Percentiles rank a stretch among this genome's conserved stretches.
Evolutionary conservation across 2,797 vertebrate genomes (phyloP).

Genomic region (Delichon dasypus): DNA sequence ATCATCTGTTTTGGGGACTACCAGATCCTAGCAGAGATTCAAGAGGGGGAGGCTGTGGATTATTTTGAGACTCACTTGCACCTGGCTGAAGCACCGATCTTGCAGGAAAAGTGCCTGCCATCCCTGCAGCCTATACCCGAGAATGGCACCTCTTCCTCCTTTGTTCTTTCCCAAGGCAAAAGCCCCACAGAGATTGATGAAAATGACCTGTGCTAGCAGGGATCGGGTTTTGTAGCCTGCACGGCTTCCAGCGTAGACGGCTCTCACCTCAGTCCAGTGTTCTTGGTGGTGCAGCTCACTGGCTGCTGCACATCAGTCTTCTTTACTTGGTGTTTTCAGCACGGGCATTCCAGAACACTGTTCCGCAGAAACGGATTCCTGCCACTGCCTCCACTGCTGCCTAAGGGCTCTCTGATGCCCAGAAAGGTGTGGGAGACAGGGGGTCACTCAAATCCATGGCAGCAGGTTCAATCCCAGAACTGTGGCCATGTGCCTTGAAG

Average conservation of each 20-base stretch:
- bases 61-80: slow-evolving; percentile 85
- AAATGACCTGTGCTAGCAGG: slow-evolving; percentile 43
- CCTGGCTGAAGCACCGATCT: slow-evolving; percentile 74
- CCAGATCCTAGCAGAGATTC: slow-evolving; percentile 80
- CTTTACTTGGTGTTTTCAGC: background rate
- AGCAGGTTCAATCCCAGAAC: background rate
- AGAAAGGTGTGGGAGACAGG: background rate
- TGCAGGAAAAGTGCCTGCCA: slow-evolving; percentile 75
- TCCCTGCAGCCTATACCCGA: slow-evolving; percentile 72
- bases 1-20: slow-evolving; percentile 86
- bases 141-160: background rate
- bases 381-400: background rate
- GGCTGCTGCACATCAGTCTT: background rate
- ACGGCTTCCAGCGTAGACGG: accelerated
- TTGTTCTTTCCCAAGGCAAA: background rate
- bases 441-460: background rate
- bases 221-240: background rate
- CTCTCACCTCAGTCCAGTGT: background rate
- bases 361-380: background rate
- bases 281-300: background rate
- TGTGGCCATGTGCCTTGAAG: background rate
- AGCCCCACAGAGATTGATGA: slow-evolving; percentile 76
- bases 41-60: slow-evolving; percentile 81
- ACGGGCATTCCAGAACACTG: background rate
- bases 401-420: accelerated